Percentiles rank a stretch among this genome's conserved stretches.
phyloP scores from a whole-genome alignment of 1,140 invertebrate species.

The Bombus impatiens region DNA sequence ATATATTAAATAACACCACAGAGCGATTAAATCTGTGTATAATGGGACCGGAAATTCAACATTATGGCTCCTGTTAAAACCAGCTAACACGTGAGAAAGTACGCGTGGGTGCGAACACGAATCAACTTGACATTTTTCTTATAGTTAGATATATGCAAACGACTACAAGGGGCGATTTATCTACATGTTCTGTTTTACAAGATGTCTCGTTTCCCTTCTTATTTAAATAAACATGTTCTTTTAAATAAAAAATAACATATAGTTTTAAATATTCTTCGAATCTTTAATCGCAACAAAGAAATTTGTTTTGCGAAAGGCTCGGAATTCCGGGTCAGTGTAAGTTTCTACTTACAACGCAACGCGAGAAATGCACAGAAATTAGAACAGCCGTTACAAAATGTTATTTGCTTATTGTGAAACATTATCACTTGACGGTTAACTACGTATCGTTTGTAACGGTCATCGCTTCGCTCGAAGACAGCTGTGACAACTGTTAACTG shows the following conservation, averaged over 20 bases:
- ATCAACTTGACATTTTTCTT: conserved; percentile 22
- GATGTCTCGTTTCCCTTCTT: neutral
- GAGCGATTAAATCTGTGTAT: too few species aligned
- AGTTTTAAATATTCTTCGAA: neutral
- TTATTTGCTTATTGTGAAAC: too few species aligned
- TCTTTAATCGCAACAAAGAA: neutral
- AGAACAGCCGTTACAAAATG: neutral
- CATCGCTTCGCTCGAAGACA: too few species aligned
- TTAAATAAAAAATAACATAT: neutral
- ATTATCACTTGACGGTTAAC: too few species aligned
- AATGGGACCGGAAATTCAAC: neutral
- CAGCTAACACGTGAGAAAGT: conserved; percentile 11
- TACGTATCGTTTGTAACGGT: too few species aligned
- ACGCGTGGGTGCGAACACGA: conserved; percentile 37
- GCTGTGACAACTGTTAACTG: too few species aligned
- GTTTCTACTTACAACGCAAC: neutral
- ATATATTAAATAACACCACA: neutral
- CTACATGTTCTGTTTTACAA: neutral
- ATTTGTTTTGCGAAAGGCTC: neutral
- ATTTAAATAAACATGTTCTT: neutral
- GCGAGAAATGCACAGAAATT: neutral
- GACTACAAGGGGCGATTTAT: conserved; percentile 27
- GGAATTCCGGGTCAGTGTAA: neutral
- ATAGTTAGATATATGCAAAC: conserved; percentile 46
- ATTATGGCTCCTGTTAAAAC: conserved; percentile 10